Base-by-base conservation (phyloP, 2,113 vertebrate species). In the Corythornis cristatus region DNA sequence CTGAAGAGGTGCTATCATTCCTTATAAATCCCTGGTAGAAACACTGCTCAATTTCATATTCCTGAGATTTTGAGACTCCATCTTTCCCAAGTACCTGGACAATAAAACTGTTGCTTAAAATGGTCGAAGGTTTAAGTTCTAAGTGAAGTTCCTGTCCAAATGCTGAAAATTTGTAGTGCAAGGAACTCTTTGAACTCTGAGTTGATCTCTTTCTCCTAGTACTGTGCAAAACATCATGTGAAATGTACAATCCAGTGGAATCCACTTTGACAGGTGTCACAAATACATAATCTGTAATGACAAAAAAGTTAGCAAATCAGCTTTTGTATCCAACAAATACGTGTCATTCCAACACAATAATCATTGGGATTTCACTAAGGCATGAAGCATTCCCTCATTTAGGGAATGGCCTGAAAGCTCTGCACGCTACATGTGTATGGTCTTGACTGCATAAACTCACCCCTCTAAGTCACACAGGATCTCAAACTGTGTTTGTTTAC, bases 1-100 rank as follows among this genome's bases (percentile, higher is more conserved):
- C 99, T 0, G 98, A 98, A 53, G 99, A 99, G 56, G 97, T 96
- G 43, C 98, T 98, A 97, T 98, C 96, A 64, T 99, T 98, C 74
- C 98, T 98, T 97, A 99, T 98, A 96, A 98, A 98, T 98, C 99
- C 99, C 98, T 99, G 99, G 98, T 99, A 99, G 95, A 99, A 98
- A 96, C 99, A 99, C 93, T 93, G 96, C 66, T 96, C 98, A 79
- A 98, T 91, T 7, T 88, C 94, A 11, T 87, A 96, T 25, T 98
- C 98, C 42, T 84, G 94, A 91, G 83, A 95, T 90, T 98, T 96
- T 79, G 97, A 86, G 94, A 98, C 94, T 94, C 99, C 98, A 48
- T 98, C 96, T 81, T 97, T 96, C 86, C 98, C 97, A 3, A 99
- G 95, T 23, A 97, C 98, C 98, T 99, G 99, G 95, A 99, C 98